phyloP scores from a whole-genome alignment of 2,113 vertebrate genomes.

The Grallaria varia region DNA sequence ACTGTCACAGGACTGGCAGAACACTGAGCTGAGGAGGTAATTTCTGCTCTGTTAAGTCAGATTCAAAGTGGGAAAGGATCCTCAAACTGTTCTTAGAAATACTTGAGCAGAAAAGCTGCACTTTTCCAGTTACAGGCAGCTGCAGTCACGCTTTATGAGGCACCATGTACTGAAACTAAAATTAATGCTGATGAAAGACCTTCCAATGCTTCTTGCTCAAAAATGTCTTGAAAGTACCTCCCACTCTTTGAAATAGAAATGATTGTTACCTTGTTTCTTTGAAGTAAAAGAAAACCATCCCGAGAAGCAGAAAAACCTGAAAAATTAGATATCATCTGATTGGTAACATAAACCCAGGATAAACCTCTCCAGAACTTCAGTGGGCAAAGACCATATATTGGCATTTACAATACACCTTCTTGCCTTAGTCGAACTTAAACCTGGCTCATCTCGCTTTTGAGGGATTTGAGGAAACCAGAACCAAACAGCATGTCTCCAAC shows the following conservation, averaged over 20 bases:
- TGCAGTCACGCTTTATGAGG: neutral
- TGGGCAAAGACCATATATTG: neutral
- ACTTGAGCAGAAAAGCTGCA: neutral
- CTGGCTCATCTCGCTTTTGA: neutral
- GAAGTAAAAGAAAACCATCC: neutral
- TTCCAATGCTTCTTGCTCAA: neutral
- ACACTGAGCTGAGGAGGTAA: neutral
- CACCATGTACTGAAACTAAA: neutral
- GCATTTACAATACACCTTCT: neutral
- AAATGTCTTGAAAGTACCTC: neutral
- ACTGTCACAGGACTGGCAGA: neutral
- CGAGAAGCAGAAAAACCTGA: neutral
- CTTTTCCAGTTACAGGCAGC: neutral
- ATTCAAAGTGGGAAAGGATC: neutral
- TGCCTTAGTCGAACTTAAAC: neutral
- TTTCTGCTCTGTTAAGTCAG: conserved; percentile 10
- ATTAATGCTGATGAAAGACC: neutral
- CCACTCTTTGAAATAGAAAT: neutral
- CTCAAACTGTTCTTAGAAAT: neutral
- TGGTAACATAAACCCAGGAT: neutral
- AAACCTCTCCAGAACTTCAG: neutral
- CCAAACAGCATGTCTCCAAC: neutral
- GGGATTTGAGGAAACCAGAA: neutral
- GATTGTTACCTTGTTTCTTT: neutral
- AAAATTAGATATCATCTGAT: neutral